Evolutionary conservation across 2,797 vertebrate genomes (phyloP).

Genomic region (Danio jaintianensis): DNA sequence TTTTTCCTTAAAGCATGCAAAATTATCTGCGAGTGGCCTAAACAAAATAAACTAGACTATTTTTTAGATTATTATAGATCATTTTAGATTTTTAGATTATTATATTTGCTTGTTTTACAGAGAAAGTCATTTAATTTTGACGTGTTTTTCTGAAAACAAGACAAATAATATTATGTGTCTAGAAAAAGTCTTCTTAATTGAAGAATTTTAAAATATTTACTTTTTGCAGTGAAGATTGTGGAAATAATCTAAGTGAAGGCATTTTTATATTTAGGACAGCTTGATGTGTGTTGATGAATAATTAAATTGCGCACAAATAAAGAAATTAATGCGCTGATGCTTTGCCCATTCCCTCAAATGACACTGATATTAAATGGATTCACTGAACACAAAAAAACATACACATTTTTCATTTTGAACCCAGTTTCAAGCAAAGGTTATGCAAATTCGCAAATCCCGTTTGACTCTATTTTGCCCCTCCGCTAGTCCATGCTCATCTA

Average conservation of each 20-base stretch:
- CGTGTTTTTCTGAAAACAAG: no score
- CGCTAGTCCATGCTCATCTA: constrained; percentile 55
- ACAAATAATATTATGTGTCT: no score
- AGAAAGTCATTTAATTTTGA: no score
- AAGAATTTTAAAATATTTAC: no score
- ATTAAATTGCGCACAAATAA: not conserved
- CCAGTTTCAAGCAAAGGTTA: constrained; percentile 1
- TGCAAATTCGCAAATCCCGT: constrained; percentile 8
- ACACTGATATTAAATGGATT: not conserved
- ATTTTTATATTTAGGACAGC: not conserved
- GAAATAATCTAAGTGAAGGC: not conserved
- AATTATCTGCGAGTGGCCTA: no score
- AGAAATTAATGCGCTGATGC: not conserved
- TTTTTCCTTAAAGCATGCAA: no score
- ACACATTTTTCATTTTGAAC: not conserved
- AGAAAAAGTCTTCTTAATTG: no score
- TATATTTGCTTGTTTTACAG: no score
- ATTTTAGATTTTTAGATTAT: no score
- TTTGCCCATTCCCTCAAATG: not conserved
- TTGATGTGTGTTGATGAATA: not conserved
- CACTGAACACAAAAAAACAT: not conserved
- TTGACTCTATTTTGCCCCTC: constrained; percentile 26
- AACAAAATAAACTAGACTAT: no score
- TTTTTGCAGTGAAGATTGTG: not conserved
- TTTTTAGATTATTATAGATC: no score